Evolutionary conservation across 2,888 invertebrate species (phyloP).

Genomic region (Monochamus alternatus): DNA sequence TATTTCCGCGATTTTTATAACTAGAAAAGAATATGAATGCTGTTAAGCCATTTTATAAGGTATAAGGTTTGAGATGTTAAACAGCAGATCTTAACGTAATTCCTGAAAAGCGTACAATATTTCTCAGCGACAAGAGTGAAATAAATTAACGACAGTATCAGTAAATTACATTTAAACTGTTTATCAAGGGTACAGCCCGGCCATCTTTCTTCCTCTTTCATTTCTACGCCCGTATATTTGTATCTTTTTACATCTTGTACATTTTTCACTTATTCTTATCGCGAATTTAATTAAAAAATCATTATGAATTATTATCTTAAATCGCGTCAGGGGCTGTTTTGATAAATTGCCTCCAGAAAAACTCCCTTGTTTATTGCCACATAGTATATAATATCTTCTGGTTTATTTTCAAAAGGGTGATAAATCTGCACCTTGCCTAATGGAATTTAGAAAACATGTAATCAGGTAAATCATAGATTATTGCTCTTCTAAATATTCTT

Average conservation of each 20-base stretch:
- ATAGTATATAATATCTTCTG: conserved; percentile 10
- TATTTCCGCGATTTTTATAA: too few species aligned
- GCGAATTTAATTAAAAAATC: conserved; percentile 63
- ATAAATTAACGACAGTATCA: conserved; percentile 51
- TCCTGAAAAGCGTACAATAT: conserved; percentile 8
- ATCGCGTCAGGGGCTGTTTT: conserved; percentile 47
- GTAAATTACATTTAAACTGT: conserved; percentile 53
- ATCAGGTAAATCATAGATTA: too few species aligned
- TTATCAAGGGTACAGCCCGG: conserved; percentile 42
- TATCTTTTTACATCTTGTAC: conserved; percentile 60
- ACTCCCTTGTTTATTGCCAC: conserved; percentile 24
- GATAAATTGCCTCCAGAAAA: conserved; percentile 26
- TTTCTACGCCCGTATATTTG: conserved; percentile 50
- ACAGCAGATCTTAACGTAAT: conserved; percentile 4
- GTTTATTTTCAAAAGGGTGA: not conserved
- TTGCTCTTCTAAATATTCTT: too few species aligned
- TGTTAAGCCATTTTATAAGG: too few species aligned
- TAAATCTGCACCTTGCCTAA: too few species aligned
- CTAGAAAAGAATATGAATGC: too few species aligned
- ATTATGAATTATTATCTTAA: conserved; percentile 62
- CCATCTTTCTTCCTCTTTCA: conserved; percentile 26
- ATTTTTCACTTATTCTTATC: conserved; percentile 62
- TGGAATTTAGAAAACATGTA: too few species aligned
- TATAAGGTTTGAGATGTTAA: too few species aligned
- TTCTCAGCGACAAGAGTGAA: conserved; percentile 12